phyloP scores from a whole-genome alignment of 2,888 invertebrate species.

The Blera fallax region DNA sequence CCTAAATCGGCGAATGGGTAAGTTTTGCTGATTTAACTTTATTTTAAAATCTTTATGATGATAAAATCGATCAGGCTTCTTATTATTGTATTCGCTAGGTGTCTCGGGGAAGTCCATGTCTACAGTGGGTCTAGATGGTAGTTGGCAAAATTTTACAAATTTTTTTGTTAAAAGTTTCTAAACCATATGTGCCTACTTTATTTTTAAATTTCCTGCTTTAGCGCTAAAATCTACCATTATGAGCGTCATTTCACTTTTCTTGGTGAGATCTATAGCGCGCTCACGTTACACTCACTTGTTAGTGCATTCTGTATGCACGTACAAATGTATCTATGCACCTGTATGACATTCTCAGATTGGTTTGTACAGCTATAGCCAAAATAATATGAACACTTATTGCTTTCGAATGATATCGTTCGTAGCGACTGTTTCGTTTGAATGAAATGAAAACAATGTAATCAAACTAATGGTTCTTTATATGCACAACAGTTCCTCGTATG shows the following conservation, averaged over 20 bases:
- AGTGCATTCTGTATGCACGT: too few relatives aligned
- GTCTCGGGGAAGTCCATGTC: neutral
- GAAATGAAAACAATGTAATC: too few relatives aligned
- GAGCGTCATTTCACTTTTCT: neutral
- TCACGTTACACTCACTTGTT: too few relatives aligned
- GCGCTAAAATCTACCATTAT: constrained; percentile 6
- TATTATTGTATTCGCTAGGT: neutral
- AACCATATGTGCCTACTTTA: neutral
- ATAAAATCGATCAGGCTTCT: neutral
- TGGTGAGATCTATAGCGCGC: neutral
- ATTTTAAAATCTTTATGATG: neutral
- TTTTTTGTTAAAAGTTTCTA: neutral
- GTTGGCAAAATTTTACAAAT: neutral
- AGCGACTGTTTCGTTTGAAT: too few relatives aligned
- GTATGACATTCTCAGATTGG: too few relatives aligned
- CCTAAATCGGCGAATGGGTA: neutral
- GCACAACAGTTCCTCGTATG: too few relatives aligned
- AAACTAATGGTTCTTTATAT: too few relatives aligned
- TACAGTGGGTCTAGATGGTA: neutral
- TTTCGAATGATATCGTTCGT: too few relatives aligned
- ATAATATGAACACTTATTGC: too few relatives aligned
- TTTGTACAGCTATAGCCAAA: too few relatives aligned
- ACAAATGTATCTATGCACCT: too few relatives aligned
- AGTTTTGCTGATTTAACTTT: neutral
- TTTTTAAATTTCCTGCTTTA: neutral